phyloP scores from a whole-genome alignment of 2,888 invertebrate species.

The Rotaria macrura region DNA sequence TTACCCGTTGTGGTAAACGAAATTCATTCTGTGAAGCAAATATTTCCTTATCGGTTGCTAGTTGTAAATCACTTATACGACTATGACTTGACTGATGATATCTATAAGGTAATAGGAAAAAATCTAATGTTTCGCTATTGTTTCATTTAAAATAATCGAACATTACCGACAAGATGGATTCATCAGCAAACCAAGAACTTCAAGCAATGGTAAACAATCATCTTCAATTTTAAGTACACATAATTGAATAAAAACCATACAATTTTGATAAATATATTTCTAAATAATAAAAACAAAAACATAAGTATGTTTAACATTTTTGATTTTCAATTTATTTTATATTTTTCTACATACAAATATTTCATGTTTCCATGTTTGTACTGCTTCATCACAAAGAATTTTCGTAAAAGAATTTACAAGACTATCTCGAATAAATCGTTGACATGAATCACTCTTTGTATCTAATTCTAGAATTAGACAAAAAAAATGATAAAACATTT shows the following conservation, averaged over 20 bases:
- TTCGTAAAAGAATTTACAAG: conserved; percentile 86
- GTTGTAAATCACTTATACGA: not conserved
- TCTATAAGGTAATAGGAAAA: not conserved
- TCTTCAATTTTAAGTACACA: conserved; percentile 83
- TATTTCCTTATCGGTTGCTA: not conserved
- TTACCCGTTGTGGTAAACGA: not conserved
- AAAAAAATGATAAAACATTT: not conserved
- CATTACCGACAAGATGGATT: conserved; percentile 85
- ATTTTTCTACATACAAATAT: conserved; percentile 61
- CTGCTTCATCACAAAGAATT: conserved; percentile 90
- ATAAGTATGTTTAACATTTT: no score
- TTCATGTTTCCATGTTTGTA: conserved; percentile 90
- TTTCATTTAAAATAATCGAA: not conserved
- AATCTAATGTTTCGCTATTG: not conserved
- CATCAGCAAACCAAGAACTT: conserved; percentile 79
- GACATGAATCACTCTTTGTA: conserved; percentile 74
- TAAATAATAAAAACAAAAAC: no score
- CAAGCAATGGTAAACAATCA: conserved; percentile 74
- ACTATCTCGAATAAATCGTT: conserved; percentile 85
- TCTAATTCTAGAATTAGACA: conserved; percentile 59
- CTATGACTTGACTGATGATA: conserved; percentile 15
- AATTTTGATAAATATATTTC: conserved; percentile 80
- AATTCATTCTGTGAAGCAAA: not conserved
- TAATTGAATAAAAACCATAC: conserved; percentile 77
- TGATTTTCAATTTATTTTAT: no score